Evolutionary conservation across 2,888 invertebrate genomes (phyloP).

Genomic region (Hermaeophaga mercurialis): DNA sequence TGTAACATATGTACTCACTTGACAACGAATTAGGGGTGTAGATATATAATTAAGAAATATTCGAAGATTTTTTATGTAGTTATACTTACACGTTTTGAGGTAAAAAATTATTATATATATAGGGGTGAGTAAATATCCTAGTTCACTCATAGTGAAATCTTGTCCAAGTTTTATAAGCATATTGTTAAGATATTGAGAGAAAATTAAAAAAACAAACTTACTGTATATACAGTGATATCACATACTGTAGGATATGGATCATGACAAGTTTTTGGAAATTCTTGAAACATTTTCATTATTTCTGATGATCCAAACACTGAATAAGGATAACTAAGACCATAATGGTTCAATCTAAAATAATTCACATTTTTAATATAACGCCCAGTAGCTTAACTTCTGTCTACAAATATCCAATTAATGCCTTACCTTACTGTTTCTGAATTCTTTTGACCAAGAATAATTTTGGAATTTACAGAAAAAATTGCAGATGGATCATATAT

Average conservation of each 20-base stretch:
- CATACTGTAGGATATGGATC: constrained; percentile 26
- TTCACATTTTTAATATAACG: too few species aligned
- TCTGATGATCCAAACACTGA: constrained; percentile 15
- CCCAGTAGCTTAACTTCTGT: too few species aligned
- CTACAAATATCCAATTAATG: too few species aligned
- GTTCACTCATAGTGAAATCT: neutral
- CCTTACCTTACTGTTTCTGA: constrained; percentile 22
- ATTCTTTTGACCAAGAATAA: constrained; percentile 23
- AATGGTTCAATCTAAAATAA: constrained; percentile 26
- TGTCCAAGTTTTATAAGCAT: neutral
- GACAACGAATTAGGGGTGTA: too few species aligned
- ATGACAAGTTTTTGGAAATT: constrained; percentile 28
- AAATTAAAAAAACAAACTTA: too few species aligned
- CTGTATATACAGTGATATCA: constrained; percentile 26
- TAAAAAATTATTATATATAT: too few species aligned
- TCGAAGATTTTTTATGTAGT: too few species aligned
- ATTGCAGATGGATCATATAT: constrained; percentile 31
- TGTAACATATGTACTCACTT: too few species aligned
- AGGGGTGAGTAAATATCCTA: too few species aligned
- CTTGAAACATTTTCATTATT: constrained; percentile 29
- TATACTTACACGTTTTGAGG: too few species aligned
- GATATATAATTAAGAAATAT: too few species aligned
- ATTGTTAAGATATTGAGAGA: too few species aligned
- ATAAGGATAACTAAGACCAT: constrained; percentile 19
- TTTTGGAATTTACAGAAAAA: constrained; percentile 31